These are phyloP conservation scores for Dione vanillae DNA, from an alignment of 2,888 invertebrate species.

Conservation along the genomic window DNA sequence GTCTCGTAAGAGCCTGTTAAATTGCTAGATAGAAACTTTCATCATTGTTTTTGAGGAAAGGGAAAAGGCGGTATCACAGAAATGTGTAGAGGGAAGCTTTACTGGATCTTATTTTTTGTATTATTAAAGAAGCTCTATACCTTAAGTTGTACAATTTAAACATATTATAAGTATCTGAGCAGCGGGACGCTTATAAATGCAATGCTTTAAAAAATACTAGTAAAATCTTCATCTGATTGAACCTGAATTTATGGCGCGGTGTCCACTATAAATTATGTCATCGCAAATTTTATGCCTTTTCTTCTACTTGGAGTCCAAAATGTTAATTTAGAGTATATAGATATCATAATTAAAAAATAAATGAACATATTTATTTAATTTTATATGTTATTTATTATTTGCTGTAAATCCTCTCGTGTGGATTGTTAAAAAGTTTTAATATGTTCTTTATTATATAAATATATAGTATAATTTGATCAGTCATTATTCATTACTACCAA, in stretches of 20 bases:
- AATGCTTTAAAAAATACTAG: constrained; percentile 15
- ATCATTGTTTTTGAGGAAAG: neutral
- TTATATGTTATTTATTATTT: no score
- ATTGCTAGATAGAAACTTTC: neutral
- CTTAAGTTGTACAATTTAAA: neutral
- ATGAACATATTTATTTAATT: no score
- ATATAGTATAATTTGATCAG: neutral
- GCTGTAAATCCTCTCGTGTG: no score
- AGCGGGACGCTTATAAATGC: constrained; percentile 51
- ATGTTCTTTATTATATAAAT: neutral
- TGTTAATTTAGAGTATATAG: constrained; percentile 46
- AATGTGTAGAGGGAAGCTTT: neutral
- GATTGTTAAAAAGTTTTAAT: neutral
- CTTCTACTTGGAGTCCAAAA: constrained; percentile 50
- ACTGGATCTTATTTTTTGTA: no score
- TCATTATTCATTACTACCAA: neutral
- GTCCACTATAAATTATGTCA: constrained; percentile 54
- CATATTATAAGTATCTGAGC: constrained; percentile 46
- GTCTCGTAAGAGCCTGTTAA: neutral
- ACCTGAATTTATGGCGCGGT: constrained; percentile 53
- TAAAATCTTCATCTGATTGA: constrained; percentile 47
- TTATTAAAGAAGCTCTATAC: no score
- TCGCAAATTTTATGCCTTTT: constrained; percentile 56
- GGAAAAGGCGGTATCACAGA: neutral
- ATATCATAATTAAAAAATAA: constrained; percentile 36